Evolutionary conservation across 2,888 invertebrate genomes (phyloP), one percentile per base, ranked within the genome.

Genomic region (Thereva nobilitata): DNA sequence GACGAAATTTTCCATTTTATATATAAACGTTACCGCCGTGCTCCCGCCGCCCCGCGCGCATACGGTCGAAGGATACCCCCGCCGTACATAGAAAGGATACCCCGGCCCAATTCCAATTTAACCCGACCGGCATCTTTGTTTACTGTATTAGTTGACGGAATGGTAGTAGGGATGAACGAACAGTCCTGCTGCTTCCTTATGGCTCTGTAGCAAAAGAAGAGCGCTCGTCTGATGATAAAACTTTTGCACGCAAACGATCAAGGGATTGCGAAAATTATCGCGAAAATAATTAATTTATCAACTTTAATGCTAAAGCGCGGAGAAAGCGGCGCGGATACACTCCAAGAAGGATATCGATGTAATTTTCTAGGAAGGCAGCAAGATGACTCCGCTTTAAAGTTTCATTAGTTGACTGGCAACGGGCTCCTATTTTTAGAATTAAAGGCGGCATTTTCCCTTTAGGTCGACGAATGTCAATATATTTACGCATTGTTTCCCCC

Each of bases 281-380:
- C 40, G 50, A 50, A 47, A 38, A 50, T 61, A 50, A 61, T 61
- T 61, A 61, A 61, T 61, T 61, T 61, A 9, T 47, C 41, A 47
- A 59, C 23, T 23, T 50, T 5, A 50, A 7, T 7, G 12, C 45
- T 45, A 8, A 45, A 45, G 4, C 8, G 4, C 8, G 4, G 45
- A 45, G 10, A 45, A 9, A n/a, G n/a, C n/a, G n/a, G n/a, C n/a
- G n/a, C n/a, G n/a, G n/a, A n/a, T n/a, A n/a, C n/a, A n/a, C n/a
- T n/a, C n/a, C n/a, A n/a, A n/a, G n/a, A n/a, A n/a, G n/a, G n/a
- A n/a, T n/a, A n/a, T n/a, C n/a, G n/a, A n/a, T n/a, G n/a, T n/a
- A n/a, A n/a, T n/a, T n/a, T n/a, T n/a, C n/a, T n/a, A n/a, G n/a
- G n/a, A n/a, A n/a, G n/a, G n/a, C n/a, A n/a, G n/a, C n/a, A n/a